These are phyloP conservation scores for Lucilia sericata DNA, from an alignment of 1,140 invertebrate species.

Conservation along the genomic window DNA sequence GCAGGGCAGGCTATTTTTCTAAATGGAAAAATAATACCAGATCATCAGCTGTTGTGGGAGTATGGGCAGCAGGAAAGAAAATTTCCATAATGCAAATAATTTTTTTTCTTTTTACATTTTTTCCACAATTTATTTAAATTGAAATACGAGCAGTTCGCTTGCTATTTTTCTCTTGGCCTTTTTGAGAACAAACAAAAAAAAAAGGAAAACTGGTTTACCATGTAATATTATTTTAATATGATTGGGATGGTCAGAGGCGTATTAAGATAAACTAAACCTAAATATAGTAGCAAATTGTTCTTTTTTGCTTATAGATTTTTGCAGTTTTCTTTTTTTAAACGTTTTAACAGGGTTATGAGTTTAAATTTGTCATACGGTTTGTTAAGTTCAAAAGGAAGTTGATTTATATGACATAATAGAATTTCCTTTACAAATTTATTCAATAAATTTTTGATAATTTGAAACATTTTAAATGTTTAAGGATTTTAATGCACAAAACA, in stretches of 20 bases:
- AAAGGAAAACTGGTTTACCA: background rate
- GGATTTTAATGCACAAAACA: too few species aligned
- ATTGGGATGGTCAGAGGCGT: background rate
- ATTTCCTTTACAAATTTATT: too few species aligned
- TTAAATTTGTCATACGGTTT: too few species aligned
- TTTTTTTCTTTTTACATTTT: background rate
- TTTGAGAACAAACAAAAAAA: too few species aligned
- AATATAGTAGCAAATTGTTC: background rate
- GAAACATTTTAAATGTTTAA: too few species aligned
- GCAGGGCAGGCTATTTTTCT: background rate
- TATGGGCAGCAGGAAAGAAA: background rate
- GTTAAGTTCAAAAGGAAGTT: too few species aligned
- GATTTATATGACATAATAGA: too few species aligned
- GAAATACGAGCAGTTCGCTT: background rate
- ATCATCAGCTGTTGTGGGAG: background rate
- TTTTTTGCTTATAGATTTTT: background rate
- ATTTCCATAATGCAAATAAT: background rate
- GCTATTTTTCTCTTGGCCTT: background rate
- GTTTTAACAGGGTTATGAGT: too few species aligned
- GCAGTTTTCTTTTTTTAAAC: too few species aligned
- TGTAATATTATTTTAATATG: conserved; percentile 8
- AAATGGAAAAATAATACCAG: background rate
- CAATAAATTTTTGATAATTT: too few species aligned
- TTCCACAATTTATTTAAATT: background rate
- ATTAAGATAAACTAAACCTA: background rate